Conservation (phyloP, 1,140 invertebrate genomes). For the Aphidius gifuensis region DNA sequence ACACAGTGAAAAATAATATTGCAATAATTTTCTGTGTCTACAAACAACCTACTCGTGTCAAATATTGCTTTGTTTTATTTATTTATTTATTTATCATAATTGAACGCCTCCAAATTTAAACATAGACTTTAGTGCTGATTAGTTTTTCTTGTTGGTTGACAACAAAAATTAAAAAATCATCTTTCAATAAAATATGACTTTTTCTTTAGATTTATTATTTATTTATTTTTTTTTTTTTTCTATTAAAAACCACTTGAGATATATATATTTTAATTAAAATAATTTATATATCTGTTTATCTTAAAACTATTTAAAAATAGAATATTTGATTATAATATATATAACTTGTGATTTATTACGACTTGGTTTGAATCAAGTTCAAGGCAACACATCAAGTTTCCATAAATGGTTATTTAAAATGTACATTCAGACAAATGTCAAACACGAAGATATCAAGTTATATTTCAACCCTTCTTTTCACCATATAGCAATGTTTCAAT, state of each 20-base stretch:
- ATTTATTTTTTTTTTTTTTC: background rate
- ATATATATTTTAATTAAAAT: background rate
- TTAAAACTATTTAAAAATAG: background rate
- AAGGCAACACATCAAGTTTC: constrained; percentile 14
- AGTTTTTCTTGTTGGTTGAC: too few species aligned
- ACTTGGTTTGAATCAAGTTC: constrained; percentile 8
- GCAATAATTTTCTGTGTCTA: too few species aligned
- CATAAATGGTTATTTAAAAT: constrained; percentile 5
- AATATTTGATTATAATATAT: constrained; percentile 1
- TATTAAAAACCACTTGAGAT: background rate
- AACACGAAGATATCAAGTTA: too few species aligned
- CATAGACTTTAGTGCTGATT: too few species aligned
- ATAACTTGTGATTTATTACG: background rate
- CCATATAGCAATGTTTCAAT: background rate
- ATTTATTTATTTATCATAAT: too few species aligned
- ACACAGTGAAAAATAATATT: too few species aligned
- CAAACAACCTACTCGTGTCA: too few species aligned
- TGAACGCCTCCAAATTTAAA: too few species aligned
- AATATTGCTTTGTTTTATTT: too few species aligned
- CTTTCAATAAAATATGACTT: too few species aligned
- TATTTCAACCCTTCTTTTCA: background rate
- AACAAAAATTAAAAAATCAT: too few species aligned
- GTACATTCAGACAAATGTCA: too few species aligned
- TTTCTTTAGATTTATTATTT: background rate
- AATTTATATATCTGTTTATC: background rate